Percentiles rank a stretch among this genome's conserved stretches.
Conservation (phyloP, 2,888 invertebrate genomes). For the Apodemia hepburni region DNA sequence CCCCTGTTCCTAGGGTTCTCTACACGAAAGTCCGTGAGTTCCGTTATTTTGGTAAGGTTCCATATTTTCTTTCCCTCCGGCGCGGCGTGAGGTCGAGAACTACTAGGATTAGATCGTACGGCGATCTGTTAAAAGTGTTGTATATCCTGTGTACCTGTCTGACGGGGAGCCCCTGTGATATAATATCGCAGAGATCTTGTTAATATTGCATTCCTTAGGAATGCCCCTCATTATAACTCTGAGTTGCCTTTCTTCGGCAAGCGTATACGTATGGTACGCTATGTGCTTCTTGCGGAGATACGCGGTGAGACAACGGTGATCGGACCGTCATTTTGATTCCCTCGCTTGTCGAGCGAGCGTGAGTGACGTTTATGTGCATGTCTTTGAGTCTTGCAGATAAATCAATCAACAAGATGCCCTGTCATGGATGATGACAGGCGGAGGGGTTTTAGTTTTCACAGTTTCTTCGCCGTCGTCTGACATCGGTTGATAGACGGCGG, state of each 20-base stretch:
- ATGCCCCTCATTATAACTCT: too few relatives aligned
- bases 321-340: background rate
- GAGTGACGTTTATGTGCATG: background rate
- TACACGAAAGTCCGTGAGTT: too few relatives aligned
- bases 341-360: background rate
- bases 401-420: background rate
- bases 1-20: too few relatives aligned
- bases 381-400: background rate
- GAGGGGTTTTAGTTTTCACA: background rate
- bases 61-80: too few relatives aligned
- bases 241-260: too few relatives aligned
- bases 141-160: background rate
- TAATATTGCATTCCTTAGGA: too few relatives aligned
- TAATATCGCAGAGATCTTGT: too few relatives aligned
- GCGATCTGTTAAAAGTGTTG: background rate
- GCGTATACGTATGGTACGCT: too few relatives aligned
- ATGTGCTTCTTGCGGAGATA: too few relatives aligned
- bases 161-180: background rate
- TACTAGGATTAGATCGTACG: background rate
- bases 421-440: background rate
- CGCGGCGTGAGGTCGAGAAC: background rate
- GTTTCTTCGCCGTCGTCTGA: too few relatives aligned
- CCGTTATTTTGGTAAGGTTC: too few relatives aligned
- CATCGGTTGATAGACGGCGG: too few relatives aligned
- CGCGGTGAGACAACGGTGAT: background rate